Evolutionary conservation across 2,888 invertebrate species (phyloP), one percentile per base, ranked within the genome.

Genomic region (Tuta absoluta): DNA sequence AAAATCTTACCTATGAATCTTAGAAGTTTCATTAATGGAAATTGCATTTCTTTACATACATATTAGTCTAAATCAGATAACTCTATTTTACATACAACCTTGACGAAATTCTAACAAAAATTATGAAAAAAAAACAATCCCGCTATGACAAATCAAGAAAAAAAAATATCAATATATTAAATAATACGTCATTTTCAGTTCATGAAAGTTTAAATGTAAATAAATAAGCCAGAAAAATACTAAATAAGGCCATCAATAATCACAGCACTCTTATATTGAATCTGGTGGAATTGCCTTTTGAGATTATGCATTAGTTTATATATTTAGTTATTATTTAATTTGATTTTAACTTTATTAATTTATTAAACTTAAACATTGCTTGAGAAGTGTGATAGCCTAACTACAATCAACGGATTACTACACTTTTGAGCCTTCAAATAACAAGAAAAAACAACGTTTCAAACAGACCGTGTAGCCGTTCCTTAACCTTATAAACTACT

Each of bases 341-440:
- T 12, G 11, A 41, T 14, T 45, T 45, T n/a, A 33, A 5, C 33
- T 10, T 33, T 33, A 45, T 3, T 5, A 45, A 45, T 45, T 17
- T 45, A 17, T 45, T 5, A 3, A 45, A 45, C n/a, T 17, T 17
- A 45, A 45, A 41, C 11, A 14, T 4, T 45, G 45, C 17, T 45
- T 45, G 11, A 45, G 4, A n/a, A 11, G n/a, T 45, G 45, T 5
- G 45, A 45, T 2, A 11, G 45, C 4, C 45, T 45, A 45, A 45
- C 45, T 45, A 45, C 45, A n/a, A 45, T 17, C 45, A 45, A 45
- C n/a, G 17, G 45, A 17, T 45, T 45, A n/a, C 45, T 45, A 45
- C 45, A 45, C n/a, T 45, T 63, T 63, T 63, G 63, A 63, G 63
- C 63, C 57, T 63, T 57, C 19, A n/a, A 53, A 53, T 53, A 53